Percentiles rank a stretch among this genome's conserved stretches.
These are phyloP conservation scores for Diadophis punctatus DNA, from an alignment of 2,113 vertebrate genomes.

Conservation along the genomic window DNA sequence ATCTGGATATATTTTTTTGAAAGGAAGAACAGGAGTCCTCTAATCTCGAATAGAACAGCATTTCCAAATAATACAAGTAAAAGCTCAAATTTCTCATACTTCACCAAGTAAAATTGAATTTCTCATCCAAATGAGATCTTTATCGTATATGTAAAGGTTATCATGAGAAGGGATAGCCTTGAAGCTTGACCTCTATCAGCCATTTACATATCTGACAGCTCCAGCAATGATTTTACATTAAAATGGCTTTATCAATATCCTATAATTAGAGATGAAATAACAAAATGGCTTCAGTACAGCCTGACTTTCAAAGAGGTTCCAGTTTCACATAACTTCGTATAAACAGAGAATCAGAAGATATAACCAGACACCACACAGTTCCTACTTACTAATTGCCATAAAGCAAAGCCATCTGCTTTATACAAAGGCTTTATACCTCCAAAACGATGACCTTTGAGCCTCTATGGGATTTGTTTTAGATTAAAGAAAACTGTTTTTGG, in stretches of 20 bases:
- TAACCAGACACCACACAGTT: slow-evolving; percentile 65
- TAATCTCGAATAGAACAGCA: background rate
- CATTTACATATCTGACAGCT: slow-evolving; percentile 56
- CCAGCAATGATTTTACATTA: slow-evolving; percentile 60
- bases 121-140: slow-evolving; percentile 43
- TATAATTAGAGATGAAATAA: slow-evolving; percentile 74
- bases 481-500: slow-evolving; percentile 59
- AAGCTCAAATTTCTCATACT: slow-evolving; percentile 19
- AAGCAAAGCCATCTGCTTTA: slow-evolving; percentile 71
- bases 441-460: slow-evolving; percentile 67
- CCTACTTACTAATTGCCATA: slow-evolving; percentile 71
- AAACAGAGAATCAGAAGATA: slow-evolving; percentile 71
- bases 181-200: slow-evolving; percentile 48
- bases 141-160: slow-evolving; percentile 55
- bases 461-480: slow-evolving; percentile 53
- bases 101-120: slow-evolving; percentile 29
- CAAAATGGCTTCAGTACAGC: slow-evolving; percentile 62
- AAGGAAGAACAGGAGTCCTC: background rate
- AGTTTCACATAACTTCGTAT: slow-evolving; percentile 67
- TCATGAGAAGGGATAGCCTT: slow-evolving; percentile 57
- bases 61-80: slow-evolving; percentile 19
- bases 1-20: background rate
- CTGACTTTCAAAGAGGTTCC: slow-evolving; percentile 70
- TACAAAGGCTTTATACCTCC: slow-evolving; percentile 59
- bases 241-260: slow-evolving; percentile 63